A percentile compares a stretch with the other conserved stretches of the same genome.
phyloP scores from a whole-genome alignment of 2,888 invertebrate genomes.

The Pammene aurita region DNA sequence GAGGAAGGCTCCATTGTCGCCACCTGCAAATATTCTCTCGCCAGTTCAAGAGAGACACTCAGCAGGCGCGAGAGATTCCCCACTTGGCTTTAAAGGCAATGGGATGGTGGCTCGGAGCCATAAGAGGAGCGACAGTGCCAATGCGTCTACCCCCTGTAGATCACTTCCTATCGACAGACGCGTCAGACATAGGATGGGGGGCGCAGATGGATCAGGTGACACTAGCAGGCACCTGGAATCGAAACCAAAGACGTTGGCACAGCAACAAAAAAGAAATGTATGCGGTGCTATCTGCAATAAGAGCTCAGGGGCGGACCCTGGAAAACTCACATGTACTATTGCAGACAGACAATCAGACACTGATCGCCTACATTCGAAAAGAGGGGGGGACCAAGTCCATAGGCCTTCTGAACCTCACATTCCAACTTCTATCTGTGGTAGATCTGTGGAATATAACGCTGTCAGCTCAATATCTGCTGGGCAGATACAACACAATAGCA shows the following conservation, averaged over 20 bases:
- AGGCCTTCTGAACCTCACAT: constrained; percentile 33
- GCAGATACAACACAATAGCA: constrained; percentile 18
- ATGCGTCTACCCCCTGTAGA: neutral
- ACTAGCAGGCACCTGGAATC: constrained; percentile 34
- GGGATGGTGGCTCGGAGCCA: constrained; percentile 38
- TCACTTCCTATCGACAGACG: constrained; percentile 41
- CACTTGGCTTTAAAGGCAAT: neutral
- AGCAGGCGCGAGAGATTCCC: neutral
- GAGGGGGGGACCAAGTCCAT: constrained; percentile 46
- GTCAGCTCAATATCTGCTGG: constrained; percentile 1
- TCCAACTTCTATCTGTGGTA: constrained; percentile 15
- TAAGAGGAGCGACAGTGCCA: no score
- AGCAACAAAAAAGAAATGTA: constrained; percentile 41
- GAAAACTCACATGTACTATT: constrained; percentile 21
- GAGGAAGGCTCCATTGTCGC: constrained; percentile 19
- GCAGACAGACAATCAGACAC: constrained; percentile 46
- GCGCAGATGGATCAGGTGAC: constrained; percentile 29
- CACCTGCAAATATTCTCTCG: constrained; percentile 14
- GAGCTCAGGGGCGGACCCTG: constrained; percentile 2
- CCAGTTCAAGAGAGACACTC: neutral
- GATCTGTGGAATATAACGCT: constrained; percentile 10
- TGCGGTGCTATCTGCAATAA: constrained; percentile 33
- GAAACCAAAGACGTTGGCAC: constrained; percentile 25
- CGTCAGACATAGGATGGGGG: constrained; percentile 43
- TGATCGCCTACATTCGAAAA: constrained; percentile 43